A percentile compares a stretch with the other conserved stretches of the same genome.
These are phyloP conservation scores for Amphiura filiformis DNA, from an alignment of 35 echinoderm and acorn worm genomes.

Conservation along the genomic window DNA sequence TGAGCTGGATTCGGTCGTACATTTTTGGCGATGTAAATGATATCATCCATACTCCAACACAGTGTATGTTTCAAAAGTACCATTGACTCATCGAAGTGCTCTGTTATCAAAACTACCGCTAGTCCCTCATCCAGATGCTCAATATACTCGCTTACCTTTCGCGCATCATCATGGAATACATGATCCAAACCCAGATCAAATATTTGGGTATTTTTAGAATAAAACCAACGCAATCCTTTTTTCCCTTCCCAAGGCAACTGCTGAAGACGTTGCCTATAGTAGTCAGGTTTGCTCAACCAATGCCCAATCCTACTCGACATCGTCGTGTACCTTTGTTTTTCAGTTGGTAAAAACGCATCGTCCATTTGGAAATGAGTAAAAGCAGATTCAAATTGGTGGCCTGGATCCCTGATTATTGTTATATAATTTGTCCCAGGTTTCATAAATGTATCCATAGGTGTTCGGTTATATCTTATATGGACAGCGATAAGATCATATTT, in stretches of 20 bases:
- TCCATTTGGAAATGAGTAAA: slow-evolving; percentile 62
- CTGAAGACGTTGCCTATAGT: slow-evolving; percentile 43
- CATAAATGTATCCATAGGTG: slow-evolving; percentile 54
- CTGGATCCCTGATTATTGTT: slow-evolving; percentile 86
- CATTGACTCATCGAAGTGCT: slow-evolving; percentile 64
- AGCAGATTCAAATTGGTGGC: slow-evolving; percentile 82
- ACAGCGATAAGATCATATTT: slow-evolving; percentile 69
- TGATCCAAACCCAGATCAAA: slow-evolving; percentile 65
- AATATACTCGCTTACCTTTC: slow-evolving; percentile 6
- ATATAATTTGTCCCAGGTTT: slow-evolving; percentile 59
- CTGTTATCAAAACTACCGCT: slow-evolving; percentile 48
- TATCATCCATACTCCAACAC: slow-evolving; percentile 64
- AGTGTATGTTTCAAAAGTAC: slow-evolving; percentile 50
- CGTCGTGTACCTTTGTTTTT: background rate
- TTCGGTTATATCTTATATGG: slow-evolving; percentile 49
- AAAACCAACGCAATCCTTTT: slow-evolving; percentile 44
- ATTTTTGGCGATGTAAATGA: slow-evolving; percentile 67
- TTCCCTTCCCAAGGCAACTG: slow-evolving; percentile 40
- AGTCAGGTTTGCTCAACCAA: slow-evolving; percentile 26
- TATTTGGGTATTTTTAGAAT: slow-evolving; percentile 51
- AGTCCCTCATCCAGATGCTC: slow-evolving; percentile 32
- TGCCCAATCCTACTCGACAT: slow-evolving; percentile 7
- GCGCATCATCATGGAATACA: slow-evolving; percentile 31
- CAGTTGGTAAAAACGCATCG: slow-evolving; percentile 14
- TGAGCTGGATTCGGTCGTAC: slow-evolving; percentile 22